These are phyloP conservation scores for Charanyca ferruginea DNA, from an alignment of 2,888 invertebrate species.

Conservation along the genomic window DNA sequence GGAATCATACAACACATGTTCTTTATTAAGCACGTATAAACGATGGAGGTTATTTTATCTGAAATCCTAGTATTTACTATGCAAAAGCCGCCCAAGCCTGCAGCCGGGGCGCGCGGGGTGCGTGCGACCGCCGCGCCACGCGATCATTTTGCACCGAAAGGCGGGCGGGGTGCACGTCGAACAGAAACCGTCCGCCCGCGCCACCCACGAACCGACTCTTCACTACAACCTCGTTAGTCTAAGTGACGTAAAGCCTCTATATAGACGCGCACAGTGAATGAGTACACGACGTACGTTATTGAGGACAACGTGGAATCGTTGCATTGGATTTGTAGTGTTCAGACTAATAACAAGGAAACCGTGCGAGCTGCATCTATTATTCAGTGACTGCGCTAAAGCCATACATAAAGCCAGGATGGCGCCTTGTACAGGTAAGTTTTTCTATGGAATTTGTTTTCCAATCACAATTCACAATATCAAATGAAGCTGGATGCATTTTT, in stretches of 20 bases:
- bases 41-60: constrained; percentile 68
- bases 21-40: constrained; percentile 32
- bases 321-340: constrained; percentile 71
- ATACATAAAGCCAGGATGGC: constrained; percentile 87
- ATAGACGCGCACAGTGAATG: constrained; percentile 73
- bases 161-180: constrained; percentile 84
- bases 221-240: constrained; percentile 84
- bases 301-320: constrained; percentile 69
- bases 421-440: constrained; percentile 85
- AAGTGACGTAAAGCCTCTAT: constrained; percentile 84
- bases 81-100: constrained; percentile 75
- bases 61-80: constrained; percentile 73
- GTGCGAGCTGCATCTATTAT: constrained; percentile 88
- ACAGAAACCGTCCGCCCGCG: constrained; percentile 64
- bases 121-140: constrained; percentile 84
- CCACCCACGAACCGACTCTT: constrained; percentile 70
- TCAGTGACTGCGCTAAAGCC: constrained; percentile 83
- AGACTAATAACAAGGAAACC: constrained; percentile 78
- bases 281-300: constrained; percentile 58
- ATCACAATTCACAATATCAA: constrained; percentile 20
- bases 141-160: constrained; percentile 85
- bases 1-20: constrained; percentile 26
- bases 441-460: constrained; percentile 42
- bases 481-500: not conserved
- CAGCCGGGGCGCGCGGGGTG: constrained; percentile 74